Base-by-base conservation (phyloP, 2,113 vertebrate genomes). In the Chionomys nivalis region DNA sequence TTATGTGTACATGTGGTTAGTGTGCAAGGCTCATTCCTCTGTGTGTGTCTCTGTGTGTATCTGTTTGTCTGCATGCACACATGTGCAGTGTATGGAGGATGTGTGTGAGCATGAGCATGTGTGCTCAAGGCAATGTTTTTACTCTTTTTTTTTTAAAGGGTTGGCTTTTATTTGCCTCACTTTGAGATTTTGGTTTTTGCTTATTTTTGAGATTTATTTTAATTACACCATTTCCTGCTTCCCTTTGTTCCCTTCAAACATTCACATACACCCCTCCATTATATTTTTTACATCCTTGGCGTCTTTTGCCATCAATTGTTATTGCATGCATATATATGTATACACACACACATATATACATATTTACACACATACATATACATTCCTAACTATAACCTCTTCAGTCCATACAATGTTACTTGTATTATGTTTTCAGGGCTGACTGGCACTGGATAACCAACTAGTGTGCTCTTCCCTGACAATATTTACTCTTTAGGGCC, bases 401-500 rank as follows among this genome's bases (percentile, higher is more conserved):
- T 82, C 55, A 42, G n/a, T 39, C n/a, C 24, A 39, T 83, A 61
- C 24, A 39, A 61, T 83, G 58, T 85, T 65, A 31, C 24, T 65
- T 44, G 26, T 65, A 65, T 81, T 42, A 85, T 85, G 58, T 65
- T 85, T 83, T 85, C 81, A 44, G 58, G 55, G 58, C 58, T 44
- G 23, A 44, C n/a, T 17, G 58, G 8, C 58, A 63, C 55, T 42
- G 24, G n/a, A 83, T 65, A 85, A 44, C 58, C 58, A 65, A 6
- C 44, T 85, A 58, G 39, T 85, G 26, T 44, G n/a, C n/a, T 44
- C 58, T 85, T 85, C 39, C 58, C 39, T 85, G 76, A 72, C 93
- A 70, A 31, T 66, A 14, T 89, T 78, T 82, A 89, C 49, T 91
- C 96, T 94, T 98, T 0, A 31, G 88, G 75, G 31, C 31, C 39